Base-by-base conservation (phyloP, 2,113 vertebrate genomes). In the Paramormyrops kingsleyae region DNA sequence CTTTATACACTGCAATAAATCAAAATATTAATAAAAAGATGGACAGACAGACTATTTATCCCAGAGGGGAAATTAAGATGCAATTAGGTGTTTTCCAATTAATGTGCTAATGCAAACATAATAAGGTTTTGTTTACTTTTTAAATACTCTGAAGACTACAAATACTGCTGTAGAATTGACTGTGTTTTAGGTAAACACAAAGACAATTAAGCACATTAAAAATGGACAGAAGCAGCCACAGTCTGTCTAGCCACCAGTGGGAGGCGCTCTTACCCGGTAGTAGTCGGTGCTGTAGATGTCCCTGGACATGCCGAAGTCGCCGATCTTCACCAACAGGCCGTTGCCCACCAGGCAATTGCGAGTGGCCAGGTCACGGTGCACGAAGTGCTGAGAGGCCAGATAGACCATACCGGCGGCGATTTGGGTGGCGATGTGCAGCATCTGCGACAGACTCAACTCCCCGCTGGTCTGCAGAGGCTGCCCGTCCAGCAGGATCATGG, bases 281-380 rank as follows among this genome's bases (percentile, higher is more conserved):
- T 99, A 99, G 95, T 99, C 98, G 1, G 97, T 99, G 96, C 98
- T 99, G 95, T 99, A 99, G 94, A 99, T 97, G 85, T 99, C 99
- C 93, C 99, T 96, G 87, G 99, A 99, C 99, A 99, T 99, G 94
- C 99, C 98, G 42, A 99, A 99, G 94, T 99, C 99, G 90, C 99
- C 99, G 0, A 99, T 99, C 97, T 99, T 99, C 91, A 99, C 98
- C 92, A 99, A 95, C 77, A 99, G 96, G 92, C 97, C 97, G 27
- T 97, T 97, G 90, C 99, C 99, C 1, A 99, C 99, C 93, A 99
- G 97, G 94, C 99, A 99, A 93, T 99, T 99, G 91, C 99, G 97
- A 15, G 99, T 99, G 90, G 99, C 99, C 96, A 99, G 96, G 95
- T 99, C 99, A 93, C 99, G 97, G 94, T 99, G 99, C 90, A 99